Evolutionary conservation across 2,888 invertebrate species (phyloP), one percentile per base, ranked within the genome.

Genomic region (Metalampra italica): DNA sequence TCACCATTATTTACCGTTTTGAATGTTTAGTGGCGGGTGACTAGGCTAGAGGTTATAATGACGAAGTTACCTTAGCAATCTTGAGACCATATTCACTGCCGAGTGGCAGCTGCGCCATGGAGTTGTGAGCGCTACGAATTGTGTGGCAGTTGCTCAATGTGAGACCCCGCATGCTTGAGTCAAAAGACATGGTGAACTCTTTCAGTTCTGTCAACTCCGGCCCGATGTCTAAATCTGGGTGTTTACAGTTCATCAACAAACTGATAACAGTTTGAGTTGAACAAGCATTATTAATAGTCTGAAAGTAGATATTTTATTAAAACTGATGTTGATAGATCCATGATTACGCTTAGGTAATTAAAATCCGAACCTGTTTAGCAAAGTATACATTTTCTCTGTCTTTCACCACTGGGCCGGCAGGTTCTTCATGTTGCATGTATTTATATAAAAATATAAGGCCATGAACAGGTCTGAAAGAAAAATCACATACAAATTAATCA

Each of bases 191-290:
- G 62, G 95, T 96, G 73, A 97, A 97, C 59, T 96, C 97, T 73
- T 94, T 94, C 39, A 96, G 90, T 60, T 94, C 93, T 1, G 91
- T 89, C 29, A 95, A 85, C 29, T 95, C 96, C 0, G 92, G 89
- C 0, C 97, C 97, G 36, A 99, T 83, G 51, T 94, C 91, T 38
- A 99, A 88, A 78, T 98, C 97, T 0, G 93, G 80, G 73, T 97
- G 96, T 52, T 93, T 92, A 68, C 96, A 94, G 83, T 99, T 99
- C 59, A 99, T 83, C 47, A 99, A 84, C 55, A 99, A 92, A 76
- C 98, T 98, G 49, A 99, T 90, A 53, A 99, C 96, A 0, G 99
- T 99, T 87, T 99, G 98, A 0, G 99, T 99, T 1, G 99, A 99
- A 87, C 99, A 99, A 0, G 99, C 99, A 91, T 99, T 99, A 77